Base-by-base conservation (phyloP, 2,888 invertebrate genomes). In the Lagria hirta region DNA sequence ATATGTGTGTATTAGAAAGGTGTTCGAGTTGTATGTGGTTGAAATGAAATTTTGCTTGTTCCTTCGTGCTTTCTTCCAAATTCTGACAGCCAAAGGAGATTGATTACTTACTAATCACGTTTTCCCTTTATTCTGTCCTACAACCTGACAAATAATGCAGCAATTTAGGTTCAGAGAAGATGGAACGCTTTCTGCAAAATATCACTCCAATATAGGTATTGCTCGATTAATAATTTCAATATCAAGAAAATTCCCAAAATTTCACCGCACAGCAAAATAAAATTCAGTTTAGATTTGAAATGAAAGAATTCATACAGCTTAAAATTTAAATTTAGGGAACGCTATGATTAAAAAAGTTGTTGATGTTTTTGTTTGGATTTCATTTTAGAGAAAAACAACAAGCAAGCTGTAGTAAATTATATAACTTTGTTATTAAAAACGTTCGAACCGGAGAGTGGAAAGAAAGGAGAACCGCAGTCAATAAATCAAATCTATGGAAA, bases 401-500 rank as follows among this genome's bases (percentile, higher is more conserved):
- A n/a, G n/a, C n/a, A n/a, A n/a, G n/a, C n/a, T n/a, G n/a, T n/a
- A n/a, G n/a, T n/a, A n/a, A n/a, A n/a, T n/a, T n/a, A n/a, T n/a
- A 35, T 35, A 35, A 22, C 24, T 12, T 17, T 5, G 26, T 35
- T 35, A 35, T 35, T 35, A 37, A 37, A 28, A 37, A 37, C 10
- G 10, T 3, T 7, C 3, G 18, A 7, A 28, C 16, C 11, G 28
- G 28, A 35, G 30, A 29, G 23, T 12, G 15, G 29, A 34, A 46
- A 26, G 26, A 32, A 41, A 44, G 22, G 26, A 30, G 27, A 43
- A 35, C 30, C 37, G 18, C 29, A 42, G 36, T 37, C 48, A 45
- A 52, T 58, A 58, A 56, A 58, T 58, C 58, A 56, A 55, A 48
- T 45, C 49, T 54, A 54, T 54, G 54, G 59, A 54, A 57, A 60